phyloP scores from a whole-genome alignment of 2,888 invertebrate genomes.

The Coleophora flavipennella region DNA sequence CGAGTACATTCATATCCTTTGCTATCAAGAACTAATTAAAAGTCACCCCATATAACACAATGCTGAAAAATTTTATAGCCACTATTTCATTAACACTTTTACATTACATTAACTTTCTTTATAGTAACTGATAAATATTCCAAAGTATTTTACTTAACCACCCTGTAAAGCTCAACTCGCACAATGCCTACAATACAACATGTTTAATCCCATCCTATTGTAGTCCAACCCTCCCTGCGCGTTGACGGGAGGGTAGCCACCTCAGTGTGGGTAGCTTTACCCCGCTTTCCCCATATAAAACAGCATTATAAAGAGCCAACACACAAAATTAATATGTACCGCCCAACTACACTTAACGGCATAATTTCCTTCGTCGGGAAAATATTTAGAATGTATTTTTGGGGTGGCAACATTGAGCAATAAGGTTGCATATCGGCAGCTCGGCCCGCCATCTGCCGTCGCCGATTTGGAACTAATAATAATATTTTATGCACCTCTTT shows the following conservation, averaged over 20 bases:
- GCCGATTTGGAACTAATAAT: slow-evolving; percentile 29
- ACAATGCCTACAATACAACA: slow-evolving; percentile 60
- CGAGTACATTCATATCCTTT: no score
- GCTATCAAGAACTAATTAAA: no score
- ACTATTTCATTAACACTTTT: no score
- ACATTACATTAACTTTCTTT: no score
- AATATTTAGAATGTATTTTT: slow-evolving; percentile 17
- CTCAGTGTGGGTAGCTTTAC: slow-evolving; percentile 10
- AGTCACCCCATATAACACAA: no score
- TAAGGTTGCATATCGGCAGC: slow-evolving; percentile 23
- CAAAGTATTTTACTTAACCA: slow-evolving; percentile 1
- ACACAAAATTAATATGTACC: slow-evolving; percentile 61
- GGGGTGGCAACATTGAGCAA: slow-evolving; percentile 25
- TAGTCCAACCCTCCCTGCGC: slow-evolving; percentile 36
- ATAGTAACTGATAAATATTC: no score
- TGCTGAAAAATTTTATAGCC: no score
- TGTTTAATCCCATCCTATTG: slow-evolving; percentile 65
- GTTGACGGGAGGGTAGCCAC: slow-evolving; percentile 13
- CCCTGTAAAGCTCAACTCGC: slow-evolving; percentile 38
- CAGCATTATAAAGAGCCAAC: slow-evolving; percentile 34
- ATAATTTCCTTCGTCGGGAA: slow-evolving; percentile 37
- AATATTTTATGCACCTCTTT: slow-evolving; percentile 37
- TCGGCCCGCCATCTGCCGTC: slow-evolving; percentile 24
- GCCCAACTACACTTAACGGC: slow-evolving; percentile 55
- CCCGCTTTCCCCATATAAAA: background rate